Evolutionary conservation across 2,797 vertebrate genomes (phyloP).

Genomic region (Pangasius djambal): DNA sequence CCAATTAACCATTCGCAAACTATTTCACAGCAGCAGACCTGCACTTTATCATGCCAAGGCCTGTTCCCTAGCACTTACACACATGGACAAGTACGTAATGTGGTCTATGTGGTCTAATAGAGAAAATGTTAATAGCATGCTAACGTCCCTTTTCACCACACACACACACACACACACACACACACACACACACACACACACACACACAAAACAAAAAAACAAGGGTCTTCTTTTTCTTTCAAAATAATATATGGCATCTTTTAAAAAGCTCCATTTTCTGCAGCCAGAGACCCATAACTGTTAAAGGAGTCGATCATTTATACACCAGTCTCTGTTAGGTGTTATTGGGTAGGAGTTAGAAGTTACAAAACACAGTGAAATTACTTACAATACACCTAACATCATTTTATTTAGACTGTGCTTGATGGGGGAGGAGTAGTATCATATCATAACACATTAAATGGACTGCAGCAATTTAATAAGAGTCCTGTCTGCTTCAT

Average conservation of each 20-base stretch:
- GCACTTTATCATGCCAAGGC: slow-evolving; percentile 29
- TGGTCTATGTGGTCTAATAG: slow-evolving; percentile 72
- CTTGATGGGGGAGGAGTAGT: slow-evolving; percentile 46
- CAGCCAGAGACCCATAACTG: slow-evolving; percentile 83
- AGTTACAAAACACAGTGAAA: slow-evolving; percentile 75
- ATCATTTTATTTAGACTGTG: slow-evolving; percentile 69
- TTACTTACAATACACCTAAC: slow-evolving; percentile 76
- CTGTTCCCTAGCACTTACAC: not conserved
- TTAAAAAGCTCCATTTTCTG: slow-evolving; percentile 80
- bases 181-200: slow-evolving; percentile 63
- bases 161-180: slow-evolving; percentile 54
- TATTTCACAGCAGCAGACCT: slow-evolving; percentile 30
- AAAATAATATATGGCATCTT: slow-evolving; percentile 80
- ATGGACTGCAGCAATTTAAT: slow-evolving; percentile 72
- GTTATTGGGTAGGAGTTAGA: slow-evolving; percentile 77
- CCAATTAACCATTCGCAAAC: slow-evolving; percentile 77
- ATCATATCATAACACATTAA: slow-evolving; percentile 71
- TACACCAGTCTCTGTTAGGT: slow-evolving; percentile 79
- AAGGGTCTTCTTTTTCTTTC: slow-evolving; percentile 59
- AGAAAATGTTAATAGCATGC: slow-evolving; percentile 76
- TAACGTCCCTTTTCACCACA: slow-evolving; percentile 66
- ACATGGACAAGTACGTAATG: slow-evolving; percentile 61
- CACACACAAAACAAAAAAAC: too few relatives aligned
- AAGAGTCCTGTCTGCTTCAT: slow-evolving; percentile 68
- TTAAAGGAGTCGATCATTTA: slow-evolving; percentile 83